Percentiles rank a stretch among this genome's conserved stretches.
phyloP scores from a whole-genome alignment of 2,797 vertebrate species.

The Falco naumanni region DNA sequence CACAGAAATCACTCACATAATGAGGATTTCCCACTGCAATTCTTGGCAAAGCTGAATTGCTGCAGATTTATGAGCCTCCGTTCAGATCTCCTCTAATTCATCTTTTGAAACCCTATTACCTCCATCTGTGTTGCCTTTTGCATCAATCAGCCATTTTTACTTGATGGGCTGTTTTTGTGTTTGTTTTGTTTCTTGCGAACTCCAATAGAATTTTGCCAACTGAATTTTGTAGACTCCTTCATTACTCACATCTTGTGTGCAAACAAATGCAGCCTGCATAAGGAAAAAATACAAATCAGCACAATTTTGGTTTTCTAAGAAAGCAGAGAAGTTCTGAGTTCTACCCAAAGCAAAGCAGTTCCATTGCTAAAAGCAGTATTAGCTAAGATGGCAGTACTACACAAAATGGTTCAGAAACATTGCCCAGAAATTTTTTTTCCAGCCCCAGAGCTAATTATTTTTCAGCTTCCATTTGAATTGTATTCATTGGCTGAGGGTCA shows the following conservation, averaged over 20 bases:
- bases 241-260: conserved; percentile 59
- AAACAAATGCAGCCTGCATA: conserved; percentile 46
- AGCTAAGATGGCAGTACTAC: background rate
- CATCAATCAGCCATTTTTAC: conserved; percentile 45
- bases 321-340: conserved; percentile 4
- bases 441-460: background rate
- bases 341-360: background rate
- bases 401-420: background rate
- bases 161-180: conserved; percentile 49
- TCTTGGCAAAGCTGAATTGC: conserved; percentile 25
- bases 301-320: conserved; percentile 15
- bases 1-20: background rate
- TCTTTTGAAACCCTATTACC: conserved; percentile 54
- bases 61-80: background rate
- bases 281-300: conserved; percentile 45
- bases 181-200: conserved; percentile 47
- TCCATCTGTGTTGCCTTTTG: conserved; percentile 60
- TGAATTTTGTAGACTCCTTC: conserved; percentile 49
- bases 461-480: background rate
- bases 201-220: conserved; percentile 25
- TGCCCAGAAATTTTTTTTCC: background rate
- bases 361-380: background rate
- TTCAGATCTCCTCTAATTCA: conserved; percentile 40
- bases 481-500: background rate
- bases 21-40: conserved; percentile 36